These are phyloP conservation scores for Leptobrachium leishanense DNA, from an alignment of 2,113 vertebrate genomes.

Conservation along the genomic window DNA sequence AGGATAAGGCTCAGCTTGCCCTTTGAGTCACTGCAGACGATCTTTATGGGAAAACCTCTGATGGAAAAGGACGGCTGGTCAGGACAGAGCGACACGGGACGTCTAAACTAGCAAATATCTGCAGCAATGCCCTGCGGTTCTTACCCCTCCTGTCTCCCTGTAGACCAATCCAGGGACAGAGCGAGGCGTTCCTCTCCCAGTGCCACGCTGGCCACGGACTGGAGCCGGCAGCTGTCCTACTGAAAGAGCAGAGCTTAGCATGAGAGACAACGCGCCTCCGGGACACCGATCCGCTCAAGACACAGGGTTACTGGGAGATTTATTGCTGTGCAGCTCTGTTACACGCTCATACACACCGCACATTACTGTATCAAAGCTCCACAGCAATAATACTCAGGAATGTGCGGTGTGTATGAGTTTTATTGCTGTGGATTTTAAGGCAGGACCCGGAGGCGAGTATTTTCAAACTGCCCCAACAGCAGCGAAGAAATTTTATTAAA, in stretches of 20 bases:
- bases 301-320: too few species aligned
- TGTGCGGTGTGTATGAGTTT: too few species aligned
- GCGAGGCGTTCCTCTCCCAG: constrained; percentile 75
- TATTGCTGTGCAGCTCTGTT: too few species aligned
- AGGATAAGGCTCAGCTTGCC: constrained; percentile 78
- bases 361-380: too few species aligned
- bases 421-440: too few species aligned
- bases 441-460: too few species aligned
- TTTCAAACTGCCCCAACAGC: too few species aligned
- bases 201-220: constrained; percentile 62
- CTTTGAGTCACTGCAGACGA: constrained; percentile 87
- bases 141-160: constrained; percentile 79
- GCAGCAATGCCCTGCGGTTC: background rate
- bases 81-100: background rate
- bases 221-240: constrained; percentile 75
- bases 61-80: background rate
- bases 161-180: constrained; percentile 93
- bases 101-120: background rate
- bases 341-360: too few species aligned
- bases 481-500: too few species aligned
- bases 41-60: constrained; percentile 69
- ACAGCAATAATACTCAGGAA: too few species aligned
- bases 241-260: constrained; percentile 57
- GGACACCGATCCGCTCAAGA: too few species aligned
- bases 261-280: background rate